Evolutionary conservation across 2,113 vertebrate species (phyloP).

Genomic region (Seriola quinqueradiata): DNA sequence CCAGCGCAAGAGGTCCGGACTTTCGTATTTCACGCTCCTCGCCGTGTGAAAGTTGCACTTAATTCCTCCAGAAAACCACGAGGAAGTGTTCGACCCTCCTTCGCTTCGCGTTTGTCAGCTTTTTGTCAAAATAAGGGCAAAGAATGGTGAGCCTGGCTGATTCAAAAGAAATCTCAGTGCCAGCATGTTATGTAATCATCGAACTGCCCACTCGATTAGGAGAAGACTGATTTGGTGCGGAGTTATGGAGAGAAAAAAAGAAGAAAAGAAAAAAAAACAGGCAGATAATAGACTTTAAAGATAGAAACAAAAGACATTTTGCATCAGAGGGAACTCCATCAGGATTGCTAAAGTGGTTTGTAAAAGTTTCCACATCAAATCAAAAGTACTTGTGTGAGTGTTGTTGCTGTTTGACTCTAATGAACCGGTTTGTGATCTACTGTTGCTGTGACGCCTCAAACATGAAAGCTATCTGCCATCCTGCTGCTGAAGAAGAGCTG

Average conservation of each 20-base stretch:
- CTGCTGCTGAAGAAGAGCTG: neutral
- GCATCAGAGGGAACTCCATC: neutral
- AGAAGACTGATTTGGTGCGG: neutral
- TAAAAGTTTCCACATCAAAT: neutral
- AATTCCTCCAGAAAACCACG: neutral
- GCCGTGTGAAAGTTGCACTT: slow-evolving; percentile 4
- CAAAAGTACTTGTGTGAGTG: neutral
- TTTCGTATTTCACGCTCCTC: slow-evolving; percentile 41
- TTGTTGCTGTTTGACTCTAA: neutral
- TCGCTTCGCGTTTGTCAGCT: neutral
- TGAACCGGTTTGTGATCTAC: no score
- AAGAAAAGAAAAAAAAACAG: no score
- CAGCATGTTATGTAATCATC: neutral
- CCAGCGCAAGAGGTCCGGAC: neutral
- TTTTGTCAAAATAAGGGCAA: neutral
- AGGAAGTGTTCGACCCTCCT: neutral
- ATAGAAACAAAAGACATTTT: neutral
- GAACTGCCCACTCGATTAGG: neutral
- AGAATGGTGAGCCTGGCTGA: neutral
- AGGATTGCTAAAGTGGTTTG: neutral
- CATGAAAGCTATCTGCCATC: no score
- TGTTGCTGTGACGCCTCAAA: neutral
- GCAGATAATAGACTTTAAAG: no score
- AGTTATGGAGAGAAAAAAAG: neutral
- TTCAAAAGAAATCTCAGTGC: no score